Conservation (phyloP, 2,888 invertebrate species). For the Lasioglossum figueresi region DNA sequence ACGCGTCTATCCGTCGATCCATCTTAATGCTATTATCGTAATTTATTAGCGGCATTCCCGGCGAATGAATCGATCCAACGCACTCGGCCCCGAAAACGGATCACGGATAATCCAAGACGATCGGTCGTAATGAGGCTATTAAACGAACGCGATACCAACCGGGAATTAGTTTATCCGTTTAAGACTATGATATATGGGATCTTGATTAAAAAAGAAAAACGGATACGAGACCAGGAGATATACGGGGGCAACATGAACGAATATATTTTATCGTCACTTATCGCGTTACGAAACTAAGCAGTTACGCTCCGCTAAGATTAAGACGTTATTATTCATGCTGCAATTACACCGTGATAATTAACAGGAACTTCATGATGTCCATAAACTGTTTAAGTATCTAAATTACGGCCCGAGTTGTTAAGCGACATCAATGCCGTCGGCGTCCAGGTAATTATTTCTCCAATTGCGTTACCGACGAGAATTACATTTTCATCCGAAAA, state of each 20-base stretch:
- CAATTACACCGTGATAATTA: constrained; percentile 16
- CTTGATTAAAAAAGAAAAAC: constrained; percentile 14
- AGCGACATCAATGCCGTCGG: constrained; percentile 6
- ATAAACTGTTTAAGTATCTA: constrained; percentile 9
- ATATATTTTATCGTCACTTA: constrained; percentile 19
- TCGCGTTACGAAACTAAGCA: not conserved
- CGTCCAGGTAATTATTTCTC: not conserved
- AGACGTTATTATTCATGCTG: constrained; percentile 8
- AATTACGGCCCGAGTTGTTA: not conserved
- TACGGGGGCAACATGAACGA: not conserved
- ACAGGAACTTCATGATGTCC: constrained; percentile 7
- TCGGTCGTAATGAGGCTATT: constrained; percentile 50
- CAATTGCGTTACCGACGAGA: not conserved
- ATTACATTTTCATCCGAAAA: not conserved
- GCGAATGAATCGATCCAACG: constrained; percentile 77
- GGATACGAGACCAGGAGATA: not conserved
- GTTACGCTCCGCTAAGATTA: constrained; percentile 11
- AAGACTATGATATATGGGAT: not conserved
- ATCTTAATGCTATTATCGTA: constrained; percentile 82
- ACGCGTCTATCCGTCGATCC: constrained; percentile 78
- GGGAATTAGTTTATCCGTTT: constrained; percentile 36
- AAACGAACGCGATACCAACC: constrained; percentile 32
- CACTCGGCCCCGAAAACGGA: constrained; percentile 57
- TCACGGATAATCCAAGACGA: constrained; percentile 45
- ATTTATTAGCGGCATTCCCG: constrained; percentile 81